These are phyloP conservation scores for Polydrusus cervinus DNA, from an alignment of 2,888 invertebrate genomes.

Conservation along the genomic window DNA sequence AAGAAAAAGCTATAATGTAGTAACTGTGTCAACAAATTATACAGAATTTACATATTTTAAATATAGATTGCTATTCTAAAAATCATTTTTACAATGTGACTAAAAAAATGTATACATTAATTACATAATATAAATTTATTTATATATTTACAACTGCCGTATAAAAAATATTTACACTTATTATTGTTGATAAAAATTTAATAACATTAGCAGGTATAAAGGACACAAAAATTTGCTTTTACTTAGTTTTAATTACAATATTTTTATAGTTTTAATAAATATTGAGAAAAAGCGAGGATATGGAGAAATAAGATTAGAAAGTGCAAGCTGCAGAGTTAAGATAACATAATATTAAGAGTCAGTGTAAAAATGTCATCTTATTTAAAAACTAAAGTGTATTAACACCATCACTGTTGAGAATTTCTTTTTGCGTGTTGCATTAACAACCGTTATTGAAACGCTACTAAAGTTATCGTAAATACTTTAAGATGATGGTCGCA, in stretches of 20 bases:
- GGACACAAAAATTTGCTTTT: not conserved
- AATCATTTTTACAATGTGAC: slow-evolving; percentile 11
- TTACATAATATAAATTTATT: slow-evolving; percentile 15
- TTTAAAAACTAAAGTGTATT: no score
- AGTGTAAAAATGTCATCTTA: no score
- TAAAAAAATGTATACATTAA: slow-evolving; percentile 18
- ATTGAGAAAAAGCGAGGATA: not conserved
- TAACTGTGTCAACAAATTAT: slow-evolving; percentile 9
- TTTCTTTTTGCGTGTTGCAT: no score
- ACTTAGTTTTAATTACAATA: not conserved
- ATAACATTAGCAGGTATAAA: not conserved
- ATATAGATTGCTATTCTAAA: not conserved
- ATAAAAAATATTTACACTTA: slow-evolving; percentile 29
- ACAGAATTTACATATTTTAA: slow-evolving; percentile 1
- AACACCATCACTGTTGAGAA: no score
- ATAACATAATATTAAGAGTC: no score
- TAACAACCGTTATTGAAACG: no score
- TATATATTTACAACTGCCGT: slow-evolving; percentile 24
- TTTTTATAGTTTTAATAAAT: not conserved
- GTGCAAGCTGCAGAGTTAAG: no score
- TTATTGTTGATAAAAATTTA: not conserved
- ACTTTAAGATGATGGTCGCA: no score
- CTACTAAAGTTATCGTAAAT: no score
- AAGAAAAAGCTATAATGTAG: not conserved
- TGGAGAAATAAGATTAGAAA: no score